phyloP scores from a whole-genome alignment of 1,140 invertebrate genomes.

The Polypedilum pembai region DNA sequence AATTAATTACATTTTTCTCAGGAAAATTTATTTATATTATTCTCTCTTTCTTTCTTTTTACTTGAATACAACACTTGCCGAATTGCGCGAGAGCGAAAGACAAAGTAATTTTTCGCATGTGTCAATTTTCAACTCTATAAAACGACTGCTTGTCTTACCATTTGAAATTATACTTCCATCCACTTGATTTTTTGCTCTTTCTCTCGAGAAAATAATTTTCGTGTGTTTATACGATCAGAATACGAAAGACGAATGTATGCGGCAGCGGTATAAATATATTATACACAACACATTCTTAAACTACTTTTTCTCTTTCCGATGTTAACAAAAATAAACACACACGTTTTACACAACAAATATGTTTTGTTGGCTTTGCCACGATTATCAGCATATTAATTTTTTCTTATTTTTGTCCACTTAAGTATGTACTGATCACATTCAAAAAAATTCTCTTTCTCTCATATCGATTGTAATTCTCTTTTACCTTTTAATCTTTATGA shows the following conservation, averaged over 20 bases:
- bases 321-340: slow-evolving; percentile 7
- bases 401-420: too few species aligned
- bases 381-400: too few species aligned
- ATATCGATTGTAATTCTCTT: too few species aligned
- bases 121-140: slow-evolving; percentile 9
- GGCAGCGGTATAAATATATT: not conserved
- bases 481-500: too few species aligned
- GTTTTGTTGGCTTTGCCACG: too few species aligned
- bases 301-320: not conserved
- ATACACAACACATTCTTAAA: slow-evolving; percentile 18
- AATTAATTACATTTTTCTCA: too few species aligned
- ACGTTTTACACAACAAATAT: not conserved
- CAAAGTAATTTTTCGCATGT: slow-evolving; percentile 9
- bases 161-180: slow-evolving; percentile 6
- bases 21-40: not conserved
- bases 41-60: not conserved
- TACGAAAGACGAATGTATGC: not conserved
- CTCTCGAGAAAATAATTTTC: not conserved
- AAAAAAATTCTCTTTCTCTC: too few species aligned
- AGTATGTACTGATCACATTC: too few species aligned
- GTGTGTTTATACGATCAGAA: not conserved
- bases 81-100: slow-evolving; percentile 7
- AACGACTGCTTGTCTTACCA: slow-evolving; percentile 12
- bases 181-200: slow-evolving; percentile 12
- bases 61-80: not conserved